A percentile compares a stretch with the other conserved stretches of the same genome.
Conservation (phyloP, 2,888 invertebrate genomes). For the Drepanosiphum platanoidis region DNA sequence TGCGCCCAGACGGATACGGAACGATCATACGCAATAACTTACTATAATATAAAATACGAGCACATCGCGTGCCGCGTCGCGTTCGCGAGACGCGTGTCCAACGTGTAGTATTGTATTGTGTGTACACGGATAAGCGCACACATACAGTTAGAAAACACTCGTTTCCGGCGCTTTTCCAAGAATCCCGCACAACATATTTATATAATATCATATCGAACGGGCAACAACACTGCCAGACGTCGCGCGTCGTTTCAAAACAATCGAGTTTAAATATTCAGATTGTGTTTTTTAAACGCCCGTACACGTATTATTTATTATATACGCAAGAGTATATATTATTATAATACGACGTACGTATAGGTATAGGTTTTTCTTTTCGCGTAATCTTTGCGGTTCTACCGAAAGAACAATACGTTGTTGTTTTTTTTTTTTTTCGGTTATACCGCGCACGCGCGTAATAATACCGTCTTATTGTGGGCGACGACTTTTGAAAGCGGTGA, state of each 20-base stretch:
- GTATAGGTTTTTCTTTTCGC: slow-evolving; percentile 22
- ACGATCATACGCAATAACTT: too few species aligned
- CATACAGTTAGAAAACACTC: neutral
- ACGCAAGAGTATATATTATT: too few species aligned
- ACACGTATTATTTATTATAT: neutral
- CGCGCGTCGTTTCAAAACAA: slow-evolving; percentile 38
- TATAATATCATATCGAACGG: neutral
- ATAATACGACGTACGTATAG: neutral
- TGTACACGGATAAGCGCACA: neutral
- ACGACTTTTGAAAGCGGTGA: slow-evolving; percentile 55
- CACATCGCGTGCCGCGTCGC: too few species aligned
- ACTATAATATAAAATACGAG: too few species aligned
- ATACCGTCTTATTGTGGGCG: neutral
- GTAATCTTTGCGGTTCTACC: slow-evolving; percentile 50
- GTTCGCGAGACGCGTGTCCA: too few species aligned
- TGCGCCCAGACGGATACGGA: too few species aligned
- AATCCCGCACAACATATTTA: neutral
- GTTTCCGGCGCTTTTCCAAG: slow-evolving; percentile 41
- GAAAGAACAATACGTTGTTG: slow-evolving; percentile 39
- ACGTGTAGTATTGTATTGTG: too few species aligned
- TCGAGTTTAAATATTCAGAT: slow-evolving; percentile 1
- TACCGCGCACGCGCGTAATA: neutral
- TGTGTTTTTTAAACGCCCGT: neutral
- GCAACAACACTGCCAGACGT: too few species aligned
- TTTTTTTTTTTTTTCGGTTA: neutral